Evolutionary conservation across 2,888 invertebrate species (phyloP), one percentile per base, ranked within the genome.

Genomic region (Cantharis nigra): DNA sequence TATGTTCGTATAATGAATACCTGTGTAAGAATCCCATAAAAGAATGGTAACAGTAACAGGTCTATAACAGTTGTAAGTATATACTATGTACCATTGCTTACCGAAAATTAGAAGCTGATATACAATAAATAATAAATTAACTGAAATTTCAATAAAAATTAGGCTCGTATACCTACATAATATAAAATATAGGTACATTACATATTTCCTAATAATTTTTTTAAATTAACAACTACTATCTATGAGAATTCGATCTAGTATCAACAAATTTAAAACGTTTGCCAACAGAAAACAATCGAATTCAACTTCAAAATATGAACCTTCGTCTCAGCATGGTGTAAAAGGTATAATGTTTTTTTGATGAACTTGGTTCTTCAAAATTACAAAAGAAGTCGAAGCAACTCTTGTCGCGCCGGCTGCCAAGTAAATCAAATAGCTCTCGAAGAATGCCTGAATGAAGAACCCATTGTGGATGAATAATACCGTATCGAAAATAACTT

Each of bases 401-500:
- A 67, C 65, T 67, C 65, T 67, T 67, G 65, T 67, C 65, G 20
- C 65, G 65, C 65, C 65, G 65, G 65, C 65, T 67, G 65, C 65
- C 65, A 23, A 67, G 65, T 67, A 67, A 67, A 67, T 67, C 65
- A 67, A 67, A 67, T 67, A 67, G 26, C 23, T 67, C 5, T 67
- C 23, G n/a, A 67, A 67, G 65, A 23, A 20, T 67, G 65, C 65
- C 78, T 81, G 82, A 81, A 82, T 81, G 82, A 79, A 72, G 70
- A 20, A 70, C 62, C 49, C 71, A 78, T 79, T 79, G 79, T 79
- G 72, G 69, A 18, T 30, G 28, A 65, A 75, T 33, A 78, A 71
- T 69, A 65, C 70, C 26, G 74, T 63, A 69, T 74, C 74, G 67
- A 77, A 78, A 76, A 76, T 76, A 71, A 62, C 70, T 70, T 74